Evolutionary conservation across 2,113 vertebrate species (phyloP), one percentile per base, ranked within the genome.

Genomic region (Trogon melanurus): DNA sequence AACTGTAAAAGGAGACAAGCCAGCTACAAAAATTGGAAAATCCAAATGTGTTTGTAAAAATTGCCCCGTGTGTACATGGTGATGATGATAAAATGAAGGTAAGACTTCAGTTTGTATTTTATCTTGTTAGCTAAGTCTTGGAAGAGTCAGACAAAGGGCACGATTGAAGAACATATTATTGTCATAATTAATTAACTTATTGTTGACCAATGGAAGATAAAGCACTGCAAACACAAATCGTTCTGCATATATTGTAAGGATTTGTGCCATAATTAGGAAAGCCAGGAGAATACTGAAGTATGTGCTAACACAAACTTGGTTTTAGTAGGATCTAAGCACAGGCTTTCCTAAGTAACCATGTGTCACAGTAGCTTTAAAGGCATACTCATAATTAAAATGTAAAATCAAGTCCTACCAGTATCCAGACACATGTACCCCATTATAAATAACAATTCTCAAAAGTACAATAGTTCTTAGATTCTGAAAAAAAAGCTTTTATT

Each of bases 381-480:
- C 11, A 29, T 21, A 14, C 51, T 57, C 23, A 11, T 2, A 20
- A 44, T 67, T 45, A 54, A 47, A 79, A 71, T 22, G 9, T 10
- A 84, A 56, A 87, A 84, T 27, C 7, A 76, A 60, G 4, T 61
- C 58, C 18, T 73, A 25, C 3, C 19, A 27, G 25, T 48, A 11
- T 64, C 50, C 9, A 64, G 30, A 54, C 21, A 14, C 1, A 8
- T 4, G 3, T 8, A 27, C 2, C 2, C 8, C 16, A 1, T 30
- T 86, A 45, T 27, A 62, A 86, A 54, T 13, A 80, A 18, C 15
- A 3, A 32, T 58, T 65, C 8, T 45, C 6, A 23, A 50, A 69
- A 41, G 9, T 15, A 4, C 11, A 19, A 29, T 22, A 22, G 30
- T 60, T 70, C 23, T 72, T 11, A 64, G 29, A n/a, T 16, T 53